Conservation (phyloP, 64 coral and sea anemone species). For the Stichodactyla mertensii region DNA sequence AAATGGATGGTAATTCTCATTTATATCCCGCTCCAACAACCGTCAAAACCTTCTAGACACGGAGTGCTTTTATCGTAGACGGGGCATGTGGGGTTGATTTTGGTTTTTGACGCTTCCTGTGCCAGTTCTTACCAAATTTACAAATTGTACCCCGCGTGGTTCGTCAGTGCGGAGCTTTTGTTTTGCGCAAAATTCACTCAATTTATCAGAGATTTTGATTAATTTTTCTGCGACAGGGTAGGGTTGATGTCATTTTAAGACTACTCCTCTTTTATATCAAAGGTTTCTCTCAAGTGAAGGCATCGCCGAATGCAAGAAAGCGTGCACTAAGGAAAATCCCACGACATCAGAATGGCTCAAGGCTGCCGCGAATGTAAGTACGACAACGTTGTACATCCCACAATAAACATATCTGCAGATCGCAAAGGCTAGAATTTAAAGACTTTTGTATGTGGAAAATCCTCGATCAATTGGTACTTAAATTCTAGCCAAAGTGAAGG, state of each 20-base stretch:
- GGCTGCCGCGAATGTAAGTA: conserved; percentile 94
- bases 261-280: conserved; percentile 16
- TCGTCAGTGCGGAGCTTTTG: conserved; percentile 20
- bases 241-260: neutral
- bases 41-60: neutral
- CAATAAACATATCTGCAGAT: conserved; percentile 17
- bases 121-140: neutral
- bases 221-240: neutral
- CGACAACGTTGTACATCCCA: conserved; percentile 4
- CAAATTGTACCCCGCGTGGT: conserved; percentile 12
- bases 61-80: conserved; percentile 9
- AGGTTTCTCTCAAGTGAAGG: conserved; percentile 98
- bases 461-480: neutral
- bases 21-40: neutral
- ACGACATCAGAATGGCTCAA: conserved; percentile 61
- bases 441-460: neutral
- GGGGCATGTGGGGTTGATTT: neutral
- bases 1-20: conserved; percentile 87
- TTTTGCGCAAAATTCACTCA: conserved; percentile 1
- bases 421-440: neutral
- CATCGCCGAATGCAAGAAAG: conserved; percentile 77
- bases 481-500: conserved; percentile 5
- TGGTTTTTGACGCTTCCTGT: neutral
- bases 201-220: neutral
- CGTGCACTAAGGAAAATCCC: conserved; percentile 86